Conservation (phyloP, 2,888 invertebrate genomes). For the Lasiommata megera region DNA sequence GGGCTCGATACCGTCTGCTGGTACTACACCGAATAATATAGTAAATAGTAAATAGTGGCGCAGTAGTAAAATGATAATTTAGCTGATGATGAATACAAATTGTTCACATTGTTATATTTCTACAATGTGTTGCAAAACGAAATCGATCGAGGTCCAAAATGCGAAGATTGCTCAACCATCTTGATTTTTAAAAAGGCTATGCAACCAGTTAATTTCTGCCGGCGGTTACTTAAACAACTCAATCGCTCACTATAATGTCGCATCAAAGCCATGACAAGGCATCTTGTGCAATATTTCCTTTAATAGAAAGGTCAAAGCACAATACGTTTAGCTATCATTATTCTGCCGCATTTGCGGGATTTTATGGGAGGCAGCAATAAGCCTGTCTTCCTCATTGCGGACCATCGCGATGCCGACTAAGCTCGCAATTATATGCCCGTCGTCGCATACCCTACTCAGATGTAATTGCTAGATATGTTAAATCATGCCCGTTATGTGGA, state of each 20-base stretch:
- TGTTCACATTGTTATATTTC: too few species aligned
- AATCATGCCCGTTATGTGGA: conserved; percentile 35
- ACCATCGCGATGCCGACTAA: conserved; percentile 26
- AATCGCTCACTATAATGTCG: not conserved
- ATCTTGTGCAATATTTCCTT: conserved; percentile 16
- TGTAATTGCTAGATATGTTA: conserved; percentile 32
- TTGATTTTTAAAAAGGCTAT: too few species aligned
- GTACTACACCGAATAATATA: too few species aligned
- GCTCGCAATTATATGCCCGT: conserved; percentile 27
- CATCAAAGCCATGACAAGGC: conserved; percentile 24
- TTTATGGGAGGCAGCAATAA: conserved; percentile 16
- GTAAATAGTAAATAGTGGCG: too few species aligned
- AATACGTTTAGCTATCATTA: not conserved
- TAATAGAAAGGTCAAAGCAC: not conserved
- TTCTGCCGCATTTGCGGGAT: conserved; percentile 12
- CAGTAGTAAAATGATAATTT: too few species aligned
- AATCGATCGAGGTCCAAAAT: too few species aligned
- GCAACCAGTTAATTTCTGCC: too few species aligned
- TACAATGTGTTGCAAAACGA: too few species aligned
- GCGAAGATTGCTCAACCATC: too few species aligned
- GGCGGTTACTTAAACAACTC: not conserved
- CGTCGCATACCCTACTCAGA: conserved; percentile 25
- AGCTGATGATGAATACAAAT: too few species aligned
- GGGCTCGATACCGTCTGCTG: too few species aligned
- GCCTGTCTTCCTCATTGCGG: conserved; percentile 27